Base-by-base conservation (phyloP, 2,113 vertebrate genomes). In the Aviceda subcristata region DNA sequence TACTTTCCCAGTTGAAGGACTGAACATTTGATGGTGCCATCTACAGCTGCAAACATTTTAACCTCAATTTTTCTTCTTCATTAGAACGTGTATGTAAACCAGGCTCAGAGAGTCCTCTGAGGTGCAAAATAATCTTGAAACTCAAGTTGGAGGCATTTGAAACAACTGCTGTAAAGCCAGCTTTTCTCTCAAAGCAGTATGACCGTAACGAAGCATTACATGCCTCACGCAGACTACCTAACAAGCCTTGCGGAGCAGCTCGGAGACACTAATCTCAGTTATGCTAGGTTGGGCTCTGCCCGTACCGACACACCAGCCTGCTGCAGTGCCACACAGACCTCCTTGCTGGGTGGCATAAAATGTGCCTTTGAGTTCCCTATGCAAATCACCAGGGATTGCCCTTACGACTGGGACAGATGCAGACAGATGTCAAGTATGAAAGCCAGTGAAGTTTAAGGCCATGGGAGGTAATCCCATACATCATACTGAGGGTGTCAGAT, bases 141-240 rank as follows among this genome's bases (percentile, higher is more conserved):
- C 30, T 76, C 1, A 36, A 76, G 30, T 1, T 82, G 59, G 76
- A 88, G 50, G 50, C 38, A 57, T 69, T 9, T 59, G 72, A 91
- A 62, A 17, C 24, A 45, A 50, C 24, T 43, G 51, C 53, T 50
- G 38, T 29, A 38, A 10, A 39, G 71, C 1, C 10, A 88, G 15
- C 43, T 83, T 38, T 69, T 45, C 57, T 51, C 74, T 72, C 39
- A 24, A 60, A 86, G 57, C 30, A 69, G 36, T 5, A 36, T 6
- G 62, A 41, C 51, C 4, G 8, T 41, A 46, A 41, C 0, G 3
- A 71, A 76, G 38, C 1, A 2, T 23, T 32, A 27, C 0, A 0
- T 73, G 27, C 39, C 36, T 62, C 72, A 39, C 0, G 0, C 23
- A 79, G 53, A 30, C 34, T 7, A 72, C 43, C 56, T 71, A 64